Percentiles rank a stretch among this genome's conserved stretches.
phyloP scores from a whole-genome alignment of 2,888 invertebrate species.

The Mythimna loreyi region DNA sequence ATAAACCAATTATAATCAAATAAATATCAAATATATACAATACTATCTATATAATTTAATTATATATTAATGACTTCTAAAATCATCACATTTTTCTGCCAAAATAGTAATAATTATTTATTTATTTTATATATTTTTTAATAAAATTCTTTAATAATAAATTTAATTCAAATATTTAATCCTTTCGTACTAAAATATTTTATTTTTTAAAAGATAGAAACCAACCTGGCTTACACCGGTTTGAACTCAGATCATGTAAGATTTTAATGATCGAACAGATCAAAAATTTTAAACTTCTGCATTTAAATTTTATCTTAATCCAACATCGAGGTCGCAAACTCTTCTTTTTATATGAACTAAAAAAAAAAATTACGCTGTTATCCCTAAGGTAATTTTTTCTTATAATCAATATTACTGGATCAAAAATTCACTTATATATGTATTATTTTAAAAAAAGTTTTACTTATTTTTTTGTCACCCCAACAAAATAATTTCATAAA shows the following conservation, averaged over 20 bases:
- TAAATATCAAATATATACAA: too few relatives aligned
- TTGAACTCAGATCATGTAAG: constrained; percentile 97
- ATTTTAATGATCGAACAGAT: constrained; percentile 96
- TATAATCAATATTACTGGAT: constrained; percentile 91
- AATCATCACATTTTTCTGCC: too few relatives aligned
- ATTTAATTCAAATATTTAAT: constrained; percentile 91
- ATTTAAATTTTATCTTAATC: constrained; percentile 94
- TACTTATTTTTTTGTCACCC: too few relatives aligned
- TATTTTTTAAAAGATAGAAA: constrained; percentile 93
- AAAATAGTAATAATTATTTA: too few relatives aligned
- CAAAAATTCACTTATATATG: constrained; percentile 65
- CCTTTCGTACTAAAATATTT: constrained; percentile 95
- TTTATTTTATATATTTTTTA: too few relatives aligned
- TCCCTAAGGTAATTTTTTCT: constrained; percentile 95
- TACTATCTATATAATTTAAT: too few relatives aligned
- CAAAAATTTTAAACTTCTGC: constrained; percentile 92
- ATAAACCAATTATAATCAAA: too few relatives aligned
- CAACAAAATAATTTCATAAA: too few relatives aligned
- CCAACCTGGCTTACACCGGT: constrained; percentile 96
- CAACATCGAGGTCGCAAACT: constrained; percentile 97
- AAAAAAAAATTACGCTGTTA: constrained; percentile 95
- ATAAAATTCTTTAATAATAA: too few relatives aligned
- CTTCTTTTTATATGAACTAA: constrained; percentile 94
- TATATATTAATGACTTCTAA: too few relatives aligned
- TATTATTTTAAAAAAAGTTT: too few relatives aligned